A percentile compares a stretch with the other conserved stretches of the same genome.
Conservation (phyloP, 2,797 vertebrate genomes). For the Choloepus didactylus region DNA sequence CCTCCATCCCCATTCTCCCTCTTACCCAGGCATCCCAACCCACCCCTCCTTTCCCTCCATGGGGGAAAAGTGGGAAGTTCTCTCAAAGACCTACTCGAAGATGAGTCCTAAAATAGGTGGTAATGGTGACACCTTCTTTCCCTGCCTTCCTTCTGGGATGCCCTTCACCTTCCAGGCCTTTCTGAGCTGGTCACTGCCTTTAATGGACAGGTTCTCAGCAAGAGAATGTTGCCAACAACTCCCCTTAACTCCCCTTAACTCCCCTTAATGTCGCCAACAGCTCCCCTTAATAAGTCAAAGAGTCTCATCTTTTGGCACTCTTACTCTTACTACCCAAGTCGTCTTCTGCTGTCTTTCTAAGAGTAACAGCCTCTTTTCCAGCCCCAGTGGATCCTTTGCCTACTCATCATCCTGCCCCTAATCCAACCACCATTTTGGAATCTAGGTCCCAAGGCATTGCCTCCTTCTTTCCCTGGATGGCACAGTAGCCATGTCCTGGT, state of each 20-base stretch:
- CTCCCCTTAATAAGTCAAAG: too few relatives aligned
- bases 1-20: slow-evolving; percentile 72
- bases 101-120: neutral
- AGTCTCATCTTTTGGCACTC: too few relatives aligned
- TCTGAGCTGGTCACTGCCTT: neutral
- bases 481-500: neutral
- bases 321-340: too few relatives aligned
- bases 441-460: neutral
- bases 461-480: neutral
- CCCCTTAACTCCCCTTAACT: neutral
- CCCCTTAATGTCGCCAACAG: too few relatives aligned
- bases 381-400: neutral
- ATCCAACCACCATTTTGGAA: neutral
- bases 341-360: neutral
- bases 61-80: neutral
- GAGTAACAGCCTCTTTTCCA: neutral
- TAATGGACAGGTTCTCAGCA: neutral
- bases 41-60: neutral
- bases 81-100: neutral
- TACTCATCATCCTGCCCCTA: neutral
- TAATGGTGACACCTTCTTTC: neutral
- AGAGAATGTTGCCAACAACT: neutral
- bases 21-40: slow-evolving; percentile 58
- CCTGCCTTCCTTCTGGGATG: neutral
- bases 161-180: neutral